Base-by-base conservation (phyloP, 2,113 vertebrate species). In the Polypterus bichir region DNA sequence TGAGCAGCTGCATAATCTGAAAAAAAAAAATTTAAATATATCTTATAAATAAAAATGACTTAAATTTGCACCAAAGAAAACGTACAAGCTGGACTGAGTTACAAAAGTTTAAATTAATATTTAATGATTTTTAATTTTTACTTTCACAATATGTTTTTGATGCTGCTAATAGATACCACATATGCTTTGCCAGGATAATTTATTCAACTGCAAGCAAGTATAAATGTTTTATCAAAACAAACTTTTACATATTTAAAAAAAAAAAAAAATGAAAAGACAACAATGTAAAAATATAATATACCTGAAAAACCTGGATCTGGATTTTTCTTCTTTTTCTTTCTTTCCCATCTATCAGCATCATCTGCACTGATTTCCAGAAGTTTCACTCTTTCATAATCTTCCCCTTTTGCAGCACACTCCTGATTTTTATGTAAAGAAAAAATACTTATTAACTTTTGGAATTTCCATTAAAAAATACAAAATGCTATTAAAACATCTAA, bases 281-380 rank as follows among this genome's bases (percentile, higher is more conserved):
- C 27, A 27, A 27, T 27, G 6, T 51, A 51, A 51, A 51, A 7
- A 9, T 6, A 7, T 51, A 7, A 66, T 77, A 27, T 57, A 99
- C 96, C 96, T 84, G 96, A 92, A 77, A 99, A 99, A 0, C 96
- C 96, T 1, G 88, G 79, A 60, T 99, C 96, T 0, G 96, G 92
- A 48, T 98, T 94, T 62, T 88, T 97, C 79, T 78, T 94, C 77
- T 85, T 97, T 60, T 86, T 97, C 66, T 93, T 98, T 67, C 88
- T 92, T 67, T 96, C 93, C 91, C 91, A 95, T 0, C 91, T 78
- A n/a, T 92, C 95, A 0, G 96, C 96, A 1, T 99, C 92, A 51
- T 92, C 92, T 0, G 96, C 95, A 0, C 95, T 96, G 77, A 98
- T 84, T 67, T 96, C 93, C 46, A 99, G 71, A 46, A 97, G 77